Evolutionary conservation across 2,113 vertebrate genomes (phyloP), one percentile per base, ranked within the genome.

Genomic region (Tretioscincus oriximinensis): DNA sequence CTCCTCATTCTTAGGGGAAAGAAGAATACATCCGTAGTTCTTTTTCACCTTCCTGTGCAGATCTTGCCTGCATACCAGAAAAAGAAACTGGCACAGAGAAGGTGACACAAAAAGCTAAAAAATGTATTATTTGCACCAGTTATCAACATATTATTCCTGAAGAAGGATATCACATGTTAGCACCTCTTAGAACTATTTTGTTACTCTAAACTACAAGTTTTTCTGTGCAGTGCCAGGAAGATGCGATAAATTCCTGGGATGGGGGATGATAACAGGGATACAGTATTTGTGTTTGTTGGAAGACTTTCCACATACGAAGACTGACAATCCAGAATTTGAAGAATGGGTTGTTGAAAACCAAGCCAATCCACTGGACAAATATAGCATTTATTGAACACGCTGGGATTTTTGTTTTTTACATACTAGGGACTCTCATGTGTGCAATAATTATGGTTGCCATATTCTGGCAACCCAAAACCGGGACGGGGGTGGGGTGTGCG

Each of bases 51-150:
- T 51, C 49, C 49, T 51, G 49, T 51, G 49, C 49, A 51, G 49
- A 51, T 51, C 49, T 51, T 51, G 49, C 9, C 49, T 51, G 16
- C 69, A 49, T 73, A 28, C 9, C 11, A 21, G 47, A 22, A 73
- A 54, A 73, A 29, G 0, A 0, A 0, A 0, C 72, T 71, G 63
- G 28, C 26, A 41, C 60, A 58, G 51, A 65, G 41, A 0, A 0
- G 29, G 1, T 35, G 78, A 41, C 47, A 29, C 0, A 58, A 58
- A 1, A 45, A 77, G 28, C 29, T n/a, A 14, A 28, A 12, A 41
- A 41, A 78, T 73, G 1, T 28, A 49, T 14, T 45, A 51, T 51
- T 49, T 69, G 11, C 0, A 60, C 72, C 0, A 28, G 65, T 3
- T 80, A 16, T 35, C 28, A 69, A 68, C 29, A 49, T 41, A 41